These are phyloP conservation scores for Goniozus legneri DNA, from an alignment of 1,140 invertebrate genomes.

Conservation along the genomic window DNA sequence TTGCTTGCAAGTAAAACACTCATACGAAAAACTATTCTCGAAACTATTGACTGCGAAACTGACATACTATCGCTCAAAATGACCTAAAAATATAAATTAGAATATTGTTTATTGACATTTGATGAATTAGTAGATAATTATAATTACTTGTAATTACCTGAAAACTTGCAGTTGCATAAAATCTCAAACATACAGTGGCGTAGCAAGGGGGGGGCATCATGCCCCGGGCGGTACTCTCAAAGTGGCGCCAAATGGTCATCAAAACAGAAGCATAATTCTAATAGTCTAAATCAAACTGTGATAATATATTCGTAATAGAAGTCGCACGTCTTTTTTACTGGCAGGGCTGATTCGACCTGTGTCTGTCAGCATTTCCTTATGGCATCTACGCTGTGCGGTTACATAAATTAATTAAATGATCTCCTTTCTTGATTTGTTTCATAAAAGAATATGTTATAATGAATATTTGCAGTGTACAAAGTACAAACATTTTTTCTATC, in stretches of 20 bases:
- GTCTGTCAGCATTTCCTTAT: too few species aligned
- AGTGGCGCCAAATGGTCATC: background rate
- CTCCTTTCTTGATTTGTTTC: background rate
- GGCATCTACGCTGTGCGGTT: background rate
- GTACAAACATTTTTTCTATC: too few species aligned
- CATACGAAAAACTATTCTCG: background rate
- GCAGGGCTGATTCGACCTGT: too few species aligned
- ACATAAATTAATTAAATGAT: background rate
- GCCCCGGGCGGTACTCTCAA: background rate
- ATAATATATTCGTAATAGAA: too few species aligned
- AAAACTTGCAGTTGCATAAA: background rate
- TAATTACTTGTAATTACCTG: background rate
- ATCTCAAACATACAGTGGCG: background rate
- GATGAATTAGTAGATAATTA: background rate
- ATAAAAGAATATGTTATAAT: background rate
- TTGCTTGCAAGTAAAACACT: slow-evolving; percentile 8
- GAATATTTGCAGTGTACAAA: background rate
- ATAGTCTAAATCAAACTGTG: too few species aligned
- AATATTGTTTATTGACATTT: background rate
- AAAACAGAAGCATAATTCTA: background rate
- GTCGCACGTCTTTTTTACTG: too few species aligned
- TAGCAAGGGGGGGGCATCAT: background rate
- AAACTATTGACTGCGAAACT: background rate
- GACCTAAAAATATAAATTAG: background rate
- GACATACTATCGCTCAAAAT: background rate